These are phyloP conservation scores for Pristionchus mayeri DNA, from an alignment of 2,888 invertebrate genomes.

Conservation along the genomic window DNA sequence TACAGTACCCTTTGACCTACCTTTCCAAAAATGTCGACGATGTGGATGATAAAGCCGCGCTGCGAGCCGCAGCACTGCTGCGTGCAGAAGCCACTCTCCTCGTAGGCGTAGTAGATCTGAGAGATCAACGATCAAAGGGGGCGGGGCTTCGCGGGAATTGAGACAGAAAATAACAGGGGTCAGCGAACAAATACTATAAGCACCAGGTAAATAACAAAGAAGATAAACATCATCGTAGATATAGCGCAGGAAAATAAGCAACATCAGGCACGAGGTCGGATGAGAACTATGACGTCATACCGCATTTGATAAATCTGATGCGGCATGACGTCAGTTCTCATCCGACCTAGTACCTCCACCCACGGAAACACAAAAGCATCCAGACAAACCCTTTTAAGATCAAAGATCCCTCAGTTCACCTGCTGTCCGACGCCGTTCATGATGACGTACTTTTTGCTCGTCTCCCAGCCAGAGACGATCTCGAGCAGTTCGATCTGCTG, in stretches of 20 bases:
- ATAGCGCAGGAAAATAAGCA: not conserved
- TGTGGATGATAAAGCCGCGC: conserved; percentile 77
- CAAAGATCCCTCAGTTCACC: too few species aligned
- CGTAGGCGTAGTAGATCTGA: conserved; percentile 68
- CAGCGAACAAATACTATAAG: not conserved
- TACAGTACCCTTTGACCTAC: too few species aligned
- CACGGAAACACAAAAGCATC: too few species aligned
- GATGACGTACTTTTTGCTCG: conserved; percentile 63
- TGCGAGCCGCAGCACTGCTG: conserved; percentile 77
- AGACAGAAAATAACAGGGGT: not conserved
- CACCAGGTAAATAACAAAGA: not conserved
- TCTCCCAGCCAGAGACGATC: conserved; percentile 64
- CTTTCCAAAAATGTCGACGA: conserved; percentile 76
- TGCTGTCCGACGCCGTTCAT: conserved; percentile 62
- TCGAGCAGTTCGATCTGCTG: conserved; percentile 61
- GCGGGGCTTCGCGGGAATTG: too few species aligned
- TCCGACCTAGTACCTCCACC: too few species aligned
- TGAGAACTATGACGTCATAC: too few species aligned
- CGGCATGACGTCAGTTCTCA: too few species aligned
- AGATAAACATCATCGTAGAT: not conserved
- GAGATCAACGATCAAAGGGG: conserved; percentile 22
- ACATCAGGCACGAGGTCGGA: not conserved
- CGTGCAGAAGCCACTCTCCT: conserved; percentile 76
- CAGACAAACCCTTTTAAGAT: too few species aligned
- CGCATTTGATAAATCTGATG: too few species aligned